These are phyloP conservation scores for Salvelinus sp. DNA, from an alignment of 2,113 vertebrate species.

Conservation along the genomic window DNA sequence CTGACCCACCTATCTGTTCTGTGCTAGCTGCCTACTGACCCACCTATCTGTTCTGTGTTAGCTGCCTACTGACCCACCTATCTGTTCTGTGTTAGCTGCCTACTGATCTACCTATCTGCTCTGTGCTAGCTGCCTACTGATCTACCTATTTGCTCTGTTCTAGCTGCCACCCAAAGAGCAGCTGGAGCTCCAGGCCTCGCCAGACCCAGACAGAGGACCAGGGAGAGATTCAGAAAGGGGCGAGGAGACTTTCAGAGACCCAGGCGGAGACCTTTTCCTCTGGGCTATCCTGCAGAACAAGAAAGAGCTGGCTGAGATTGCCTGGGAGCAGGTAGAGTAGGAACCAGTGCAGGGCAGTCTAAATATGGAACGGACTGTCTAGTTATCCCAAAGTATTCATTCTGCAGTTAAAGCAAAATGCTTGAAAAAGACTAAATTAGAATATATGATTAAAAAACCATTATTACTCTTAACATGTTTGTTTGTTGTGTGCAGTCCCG, in stretches of 20 bases:
- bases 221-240: not conserved
- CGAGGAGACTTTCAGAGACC: constrained; percentile 60
- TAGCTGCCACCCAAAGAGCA: constrained; percentile 53
- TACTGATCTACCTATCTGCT: too few species aligned
- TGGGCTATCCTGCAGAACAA: constrained; percentile 93
- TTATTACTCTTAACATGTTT: too few species aligned
- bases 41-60: constrained; percentile 26
- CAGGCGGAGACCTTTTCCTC: constrained; percentile 85
- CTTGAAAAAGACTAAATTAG: too few species aligned
- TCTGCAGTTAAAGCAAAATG: too few species aligned
- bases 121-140: not conserved
- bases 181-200: not conserved
- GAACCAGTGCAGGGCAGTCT: too few species aligned
- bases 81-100: not conserved
- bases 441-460: too few species aligned
- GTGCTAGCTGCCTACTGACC: too few species aligned
- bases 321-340: constrained; percentile 91
- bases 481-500: constrained; percentile 56
- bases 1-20: too few species aligned
- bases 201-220: not conserved
- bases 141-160: not conserved
- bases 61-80: constrained; percentile 24
- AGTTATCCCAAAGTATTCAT: too few species aligned
- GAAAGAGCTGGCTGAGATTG: constrained; percentile 85
- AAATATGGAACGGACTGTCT: too few species aligned